phyloP scores from a whole-genome alignment of 2,888 invertebrate genomes.

The Bhutanitis thaidina region DNA sequence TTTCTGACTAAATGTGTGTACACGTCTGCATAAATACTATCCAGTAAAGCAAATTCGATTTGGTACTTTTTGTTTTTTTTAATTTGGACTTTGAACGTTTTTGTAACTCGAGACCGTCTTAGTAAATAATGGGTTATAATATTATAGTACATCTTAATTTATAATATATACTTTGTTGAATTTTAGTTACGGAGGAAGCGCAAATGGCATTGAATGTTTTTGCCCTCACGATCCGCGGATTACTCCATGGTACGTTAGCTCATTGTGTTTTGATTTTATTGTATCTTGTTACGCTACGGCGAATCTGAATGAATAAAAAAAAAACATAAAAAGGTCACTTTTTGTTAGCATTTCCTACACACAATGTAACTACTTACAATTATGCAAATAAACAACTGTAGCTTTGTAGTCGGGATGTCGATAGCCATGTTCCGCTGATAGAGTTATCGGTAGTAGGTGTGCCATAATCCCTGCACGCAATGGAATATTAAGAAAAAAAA shows the following conservation, averaged over 20 bases:
- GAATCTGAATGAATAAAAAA: conserved; percentile 38
- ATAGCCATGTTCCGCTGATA: conserved; percentile 33
- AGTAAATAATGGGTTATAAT: too few species aligned
- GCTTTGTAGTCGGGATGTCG: neutral
- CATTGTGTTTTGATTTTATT: conserved; percentile 59
- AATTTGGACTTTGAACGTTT: too few species aligned
- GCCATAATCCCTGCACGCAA: neutral
- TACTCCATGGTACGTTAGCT: conserved; percentile 40
- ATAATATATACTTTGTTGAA: neutral
- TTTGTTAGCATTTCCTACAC: conserved; percentile 5
- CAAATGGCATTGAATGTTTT: conserved; percentile 67
- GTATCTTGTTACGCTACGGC: conserved; percentile 57
- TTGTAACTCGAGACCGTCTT: too few species aligned
- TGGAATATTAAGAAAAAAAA: neutral
- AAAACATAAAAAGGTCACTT: conserved; percentile 48
- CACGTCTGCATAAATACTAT: too few species aligned
- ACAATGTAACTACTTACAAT: conserved; percentile 15
- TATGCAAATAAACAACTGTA: conserved; percentile 9
- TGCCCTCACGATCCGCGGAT: conserved; percentile 49
- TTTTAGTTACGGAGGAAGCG: conserved; percentile 31
- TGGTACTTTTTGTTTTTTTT: too few species aligned
- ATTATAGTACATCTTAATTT: neutral
- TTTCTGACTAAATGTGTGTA: too few species aligned
- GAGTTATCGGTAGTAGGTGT: conserved; percentile 39
- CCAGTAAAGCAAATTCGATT: too few species aligned